phyloP scores from a whole-genome alignment of 2,797 vertebrate genomes.

The Bradypus variegatus region DNA sequence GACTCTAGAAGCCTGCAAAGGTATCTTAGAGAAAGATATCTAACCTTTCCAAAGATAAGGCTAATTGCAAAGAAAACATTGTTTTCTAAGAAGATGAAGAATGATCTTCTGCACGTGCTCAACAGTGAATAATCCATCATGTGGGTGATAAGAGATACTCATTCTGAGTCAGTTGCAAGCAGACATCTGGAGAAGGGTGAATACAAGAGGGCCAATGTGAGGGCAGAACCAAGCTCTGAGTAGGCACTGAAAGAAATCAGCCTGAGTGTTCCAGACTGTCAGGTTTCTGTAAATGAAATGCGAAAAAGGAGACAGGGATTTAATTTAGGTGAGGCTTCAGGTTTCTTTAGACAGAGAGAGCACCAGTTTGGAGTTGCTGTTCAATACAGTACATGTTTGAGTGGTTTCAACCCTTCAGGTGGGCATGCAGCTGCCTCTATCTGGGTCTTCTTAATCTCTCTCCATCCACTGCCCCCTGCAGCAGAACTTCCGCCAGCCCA shows the following conservation, averaged over 20 bases:
- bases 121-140: neutral
- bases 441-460: neutral
- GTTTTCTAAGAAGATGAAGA: neutral
- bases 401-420: neutral
- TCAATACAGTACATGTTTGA: neutral
- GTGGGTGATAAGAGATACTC: neutral
- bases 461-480: neutral
- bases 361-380: neutral
- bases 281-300: neutral
- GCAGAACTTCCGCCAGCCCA: neutral
- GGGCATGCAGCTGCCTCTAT: neutral
- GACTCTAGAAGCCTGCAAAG: neutral
- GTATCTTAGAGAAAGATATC: neutral
- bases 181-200: neutral
- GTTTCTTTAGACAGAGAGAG: neutral
- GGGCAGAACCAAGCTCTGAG: neutral
- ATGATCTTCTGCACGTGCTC: neutral
- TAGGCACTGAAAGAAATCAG: neutral
- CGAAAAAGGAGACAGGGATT: neutral
- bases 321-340: neutral
- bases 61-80: neutral
- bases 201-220: neutral
- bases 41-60: neutral
- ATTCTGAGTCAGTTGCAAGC: neutral
- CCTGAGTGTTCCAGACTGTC: neutral